Evolutionary conservation across 2,888 invertebrate genomes (phyloP).

Genomic region (Oxytorus armatus): DNA sequence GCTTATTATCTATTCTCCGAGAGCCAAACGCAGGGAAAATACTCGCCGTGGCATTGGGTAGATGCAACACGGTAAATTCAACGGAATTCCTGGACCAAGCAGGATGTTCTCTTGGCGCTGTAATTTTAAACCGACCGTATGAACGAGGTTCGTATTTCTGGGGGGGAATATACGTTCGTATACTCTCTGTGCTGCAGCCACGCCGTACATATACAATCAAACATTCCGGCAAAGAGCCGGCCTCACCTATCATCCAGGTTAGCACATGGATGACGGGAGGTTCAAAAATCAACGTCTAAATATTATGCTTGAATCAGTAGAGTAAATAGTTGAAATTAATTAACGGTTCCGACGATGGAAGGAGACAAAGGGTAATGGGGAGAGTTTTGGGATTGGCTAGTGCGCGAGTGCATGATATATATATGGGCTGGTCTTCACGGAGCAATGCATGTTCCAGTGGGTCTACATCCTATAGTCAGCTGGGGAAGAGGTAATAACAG

Average conservation of each 20-base stretch:
- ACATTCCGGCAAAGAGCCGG: conserved; percentile 9
- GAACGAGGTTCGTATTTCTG: not conserved
- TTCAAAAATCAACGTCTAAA: conserved; percentile 74
- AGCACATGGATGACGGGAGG: conserved; percentile 14
- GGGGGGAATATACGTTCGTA: no score
- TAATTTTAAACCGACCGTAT: not conserved
- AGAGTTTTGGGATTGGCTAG: conserved; percentile 11
- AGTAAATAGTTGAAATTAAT: conserved; percentile 77
- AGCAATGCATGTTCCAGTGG: conserved; percentile 7
- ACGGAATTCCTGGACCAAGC: not conserved
- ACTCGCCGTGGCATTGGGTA: conserved; percentile 1
- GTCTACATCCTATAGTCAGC: conserved; percentile 5
- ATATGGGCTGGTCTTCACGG: conserved; percentile 11
- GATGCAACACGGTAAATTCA: conserved; percentile 7
- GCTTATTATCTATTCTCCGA: not conserved
- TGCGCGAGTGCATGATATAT: conserved; percentile 1
- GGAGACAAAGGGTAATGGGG: conserved; percentile 32
- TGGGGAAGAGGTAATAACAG: conserved; percentile 55
- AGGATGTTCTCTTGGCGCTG: conserved; percentile 4
- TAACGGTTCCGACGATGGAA: conserved; percentile 67
- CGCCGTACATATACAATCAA: not conserved
- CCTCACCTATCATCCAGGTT: conserved; percentile 2
- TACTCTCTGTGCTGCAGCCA: not conserved
- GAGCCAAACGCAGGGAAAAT: conserved; percentile 2
- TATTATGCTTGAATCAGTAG: conserved; percentile 77